Evolutionary conservation across 2,888 invertebrate genomes (phyloP).

Genomic region (Lasioglossum malachurum): DNA sequence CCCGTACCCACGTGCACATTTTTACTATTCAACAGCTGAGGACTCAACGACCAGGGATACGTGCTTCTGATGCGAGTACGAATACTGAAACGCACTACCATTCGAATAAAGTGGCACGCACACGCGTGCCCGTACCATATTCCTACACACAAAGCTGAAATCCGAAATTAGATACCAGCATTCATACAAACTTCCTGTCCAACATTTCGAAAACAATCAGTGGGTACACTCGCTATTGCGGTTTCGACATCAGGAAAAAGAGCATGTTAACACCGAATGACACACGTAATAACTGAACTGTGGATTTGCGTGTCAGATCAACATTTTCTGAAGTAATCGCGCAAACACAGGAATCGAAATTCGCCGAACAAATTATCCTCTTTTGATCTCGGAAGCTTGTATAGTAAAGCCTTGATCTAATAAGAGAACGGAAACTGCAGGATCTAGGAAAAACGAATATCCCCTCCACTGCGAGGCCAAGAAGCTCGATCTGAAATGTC

Average conservation of each 20-base stretch:
- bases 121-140: background rate
- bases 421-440: no score
- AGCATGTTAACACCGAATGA: background rate
- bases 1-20: constrained; percentile 27
- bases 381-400: background rate
- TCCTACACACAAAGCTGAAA: constrained; percentile 10
- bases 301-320: background rate
- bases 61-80: constrained; percentile 22
- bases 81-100: constrained; percentile 38
- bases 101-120: constrained; percentile 41
- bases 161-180: constrained; percentile 39
- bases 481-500: no score
- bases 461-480: no score
- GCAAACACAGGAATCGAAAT: background rate
- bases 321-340: background rate
- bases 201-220: background rate
- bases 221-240: no score
- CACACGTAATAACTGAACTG: background rate
- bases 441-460: no score
- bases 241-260: background rate
- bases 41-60: constrained; percentile 31
- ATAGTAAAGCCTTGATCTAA: no score
- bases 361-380: background rate
- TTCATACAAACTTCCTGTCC: constrained; percentile 18
- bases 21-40: constrained; percentile 53